A percentile compares a stretch with the other conserved stretches of the same genome.
phyloP scores from a whole-genome alignment of 2,888 invertebrate genomes.

The Lycophotia porphyrea region DNA sequence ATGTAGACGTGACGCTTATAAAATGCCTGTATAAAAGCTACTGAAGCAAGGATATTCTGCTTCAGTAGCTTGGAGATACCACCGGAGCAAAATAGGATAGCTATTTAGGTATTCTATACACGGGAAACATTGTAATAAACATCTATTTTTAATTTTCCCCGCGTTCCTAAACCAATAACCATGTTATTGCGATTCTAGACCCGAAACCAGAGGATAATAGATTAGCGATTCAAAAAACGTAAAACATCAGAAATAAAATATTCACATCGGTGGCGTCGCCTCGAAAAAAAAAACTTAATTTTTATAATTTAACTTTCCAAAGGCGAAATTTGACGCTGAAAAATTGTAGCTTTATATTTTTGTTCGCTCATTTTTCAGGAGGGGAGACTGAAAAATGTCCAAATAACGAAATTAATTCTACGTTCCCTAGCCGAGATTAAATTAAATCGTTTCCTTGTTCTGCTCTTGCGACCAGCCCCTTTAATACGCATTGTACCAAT shows the following conservation, averaged over 20 bases:
- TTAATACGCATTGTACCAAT: conserved; percentile 73
- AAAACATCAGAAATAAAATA: conserved; percentile 59
- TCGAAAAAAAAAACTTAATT: conserved; percentile 49
- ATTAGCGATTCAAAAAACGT: conserved; percentile 48
- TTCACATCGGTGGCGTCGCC: conserved; percentile 47
- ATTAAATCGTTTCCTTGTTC: conserved; percentile 77
- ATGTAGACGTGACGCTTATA: neutral
- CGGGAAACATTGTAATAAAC: conserved; percentile 9
- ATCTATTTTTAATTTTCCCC: conserved; percentile 16
- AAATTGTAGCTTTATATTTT: conserved; percentile 70
- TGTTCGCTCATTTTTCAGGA: conserved; percentile 67
- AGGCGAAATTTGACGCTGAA: conserved; percentile 66
- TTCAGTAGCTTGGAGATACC: neutral
- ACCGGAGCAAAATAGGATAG: neutral
- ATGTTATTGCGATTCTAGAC: conserved; percentile 20
- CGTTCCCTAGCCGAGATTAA: conserved; percentile 75
- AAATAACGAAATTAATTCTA: conserved; percentile 78
- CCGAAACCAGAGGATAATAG: conserved; percentile 23
- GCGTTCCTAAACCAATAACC: conserved; percentile 42
- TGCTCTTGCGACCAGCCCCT: conserved; percentile 67
- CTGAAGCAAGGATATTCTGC: too few species aligned
- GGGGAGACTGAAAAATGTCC: conserved; percentile 70
- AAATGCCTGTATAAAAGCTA: neutral
- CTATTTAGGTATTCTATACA: conserved; percentile 20
- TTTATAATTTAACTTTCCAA: conserved; percentile 66